These are phyloP conservation scores for Hartigia nigra DNA, from an alignment of 2,888 invertebrate species.

Conservation along the genomic window DNA sequence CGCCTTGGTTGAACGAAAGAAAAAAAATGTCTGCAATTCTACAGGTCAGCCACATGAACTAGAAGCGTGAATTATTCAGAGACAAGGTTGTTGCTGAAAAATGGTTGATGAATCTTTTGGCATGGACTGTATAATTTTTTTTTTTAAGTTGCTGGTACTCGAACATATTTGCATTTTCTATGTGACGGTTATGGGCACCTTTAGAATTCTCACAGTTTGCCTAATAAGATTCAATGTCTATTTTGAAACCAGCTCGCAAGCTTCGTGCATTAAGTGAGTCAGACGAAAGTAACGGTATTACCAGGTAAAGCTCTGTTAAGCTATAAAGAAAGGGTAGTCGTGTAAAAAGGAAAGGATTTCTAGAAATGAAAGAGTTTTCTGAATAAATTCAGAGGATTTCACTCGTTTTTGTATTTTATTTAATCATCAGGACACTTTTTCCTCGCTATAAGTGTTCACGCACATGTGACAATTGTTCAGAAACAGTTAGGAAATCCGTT, in stretches of 20 bases:
- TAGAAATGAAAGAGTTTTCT: background rate
- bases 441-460: background rate
- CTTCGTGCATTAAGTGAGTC: background rate
- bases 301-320: background rate
- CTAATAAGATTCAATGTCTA: background rate
- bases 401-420: background rate
- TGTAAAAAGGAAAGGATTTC: too few species aligned
- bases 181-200: background rate
- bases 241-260: background rate
- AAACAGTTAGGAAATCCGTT: background rate
- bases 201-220: background rate
- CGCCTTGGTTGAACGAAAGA: background rate
- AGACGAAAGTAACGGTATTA: background rate
- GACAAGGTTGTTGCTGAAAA: background rate
- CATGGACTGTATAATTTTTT: background rate
- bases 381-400: background rate
- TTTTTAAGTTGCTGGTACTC: background rate
- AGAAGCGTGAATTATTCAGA: background rate
- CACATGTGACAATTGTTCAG: background rate
- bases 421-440: background rate
- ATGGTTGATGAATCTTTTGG: background rate
- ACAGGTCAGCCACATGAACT: background rate
- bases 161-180: background rate
- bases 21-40: background rate
- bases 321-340: too few species aligned